Conservation (phyloP, 1,140 invertebrate species). For the Nephila pilipes region DNA sequence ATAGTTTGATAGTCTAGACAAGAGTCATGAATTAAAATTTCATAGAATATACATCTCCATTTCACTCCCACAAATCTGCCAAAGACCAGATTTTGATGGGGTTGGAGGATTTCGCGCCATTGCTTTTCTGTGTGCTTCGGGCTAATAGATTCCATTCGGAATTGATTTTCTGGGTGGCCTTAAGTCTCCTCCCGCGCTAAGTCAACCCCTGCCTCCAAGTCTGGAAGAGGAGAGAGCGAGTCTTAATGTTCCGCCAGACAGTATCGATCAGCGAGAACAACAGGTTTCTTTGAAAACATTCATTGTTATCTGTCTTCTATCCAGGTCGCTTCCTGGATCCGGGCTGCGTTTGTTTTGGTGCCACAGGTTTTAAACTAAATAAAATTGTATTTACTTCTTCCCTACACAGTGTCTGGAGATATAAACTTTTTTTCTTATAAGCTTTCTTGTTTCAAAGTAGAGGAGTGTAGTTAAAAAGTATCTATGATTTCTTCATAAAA, state of each 20-base stretch:
- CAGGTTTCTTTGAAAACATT: neutral
- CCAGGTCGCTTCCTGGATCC: neutral
- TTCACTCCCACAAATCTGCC: too few species aligned
- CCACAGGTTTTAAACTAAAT: too few species aligned
- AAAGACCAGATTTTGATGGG: too few species aligned
- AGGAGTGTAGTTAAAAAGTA: neutral
- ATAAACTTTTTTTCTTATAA: neutral
- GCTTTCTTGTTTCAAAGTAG: too few species aligned
- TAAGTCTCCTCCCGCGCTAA: neutral
- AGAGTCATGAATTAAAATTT: too few species aligned
- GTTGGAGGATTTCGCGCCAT: neutral
- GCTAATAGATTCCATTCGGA: neutral
- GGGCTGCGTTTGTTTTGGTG: too few species aligned
- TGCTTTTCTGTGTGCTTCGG: neutral
- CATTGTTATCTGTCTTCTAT: neutral
- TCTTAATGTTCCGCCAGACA: slow-evolving; percentile 23
- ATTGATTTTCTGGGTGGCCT: neutral
- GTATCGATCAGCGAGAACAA: slow-evolving; percentile 5
- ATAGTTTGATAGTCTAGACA: too few species aligned
- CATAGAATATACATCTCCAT: too few species aligned
- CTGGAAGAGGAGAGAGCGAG: neutral
- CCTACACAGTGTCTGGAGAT: neutral
- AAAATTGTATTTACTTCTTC: too few species aligned
- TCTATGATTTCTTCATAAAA: too few species aligned
- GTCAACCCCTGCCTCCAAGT: neutral